Conservation (phyloP, 2,113 vertebrate genomes). For the Helogale parvula region DNA sequence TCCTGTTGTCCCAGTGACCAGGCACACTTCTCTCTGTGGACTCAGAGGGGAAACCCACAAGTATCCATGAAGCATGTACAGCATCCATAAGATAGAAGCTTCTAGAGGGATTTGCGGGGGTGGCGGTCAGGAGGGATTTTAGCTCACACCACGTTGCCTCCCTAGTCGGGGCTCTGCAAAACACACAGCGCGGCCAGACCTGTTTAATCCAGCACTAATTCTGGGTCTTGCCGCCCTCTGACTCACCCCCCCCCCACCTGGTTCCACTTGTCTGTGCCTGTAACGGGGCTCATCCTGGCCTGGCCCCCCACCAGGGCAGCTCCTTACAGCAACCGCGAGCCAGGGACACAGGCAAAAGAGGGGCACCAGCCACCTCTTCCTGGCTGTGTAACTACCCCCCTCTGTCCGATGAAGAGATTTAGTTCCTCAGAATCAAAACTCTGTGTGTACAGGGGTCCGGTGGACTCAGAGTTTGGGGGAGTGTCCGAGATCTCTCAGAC, state of each 20-base stretch:
- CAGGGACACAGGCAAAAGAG: neutral
- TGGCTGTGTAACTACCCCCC: neutral
- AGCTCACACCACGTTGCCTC: neutral
- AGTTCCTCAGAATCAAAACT: neutral
- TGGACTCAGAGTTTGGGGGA: no score
- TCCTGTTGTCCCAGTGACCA: neutral
- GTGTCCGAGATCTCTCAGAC: neutral
- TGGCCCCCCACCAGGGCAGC: accelerated
- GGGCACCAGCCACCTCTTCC: neutral
- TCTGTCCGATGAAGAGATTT: neutral
- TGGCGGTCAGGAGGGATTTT: neutral
- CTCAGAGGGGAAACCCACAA: neutral
- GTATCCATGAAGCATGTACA: accelerated
- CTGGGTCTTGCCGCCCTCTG: neutral
- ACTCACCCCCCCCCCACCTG: neutral
- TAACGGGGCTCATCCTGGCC: neutral
- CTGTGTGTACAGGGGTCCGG: accelerated
- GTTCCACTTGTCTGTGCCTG: neutral
- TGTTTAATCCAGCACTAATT: neutral
- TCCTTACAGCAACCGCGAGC: neutral
- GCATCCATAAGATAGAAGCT: neutral
- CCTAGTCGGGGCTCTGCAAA: neutral
- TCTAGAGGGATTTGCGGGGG: neutral
- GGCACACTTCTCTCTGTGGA: neutral
- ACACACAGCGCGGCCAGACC: neutral